Evolutionary conservation across 2,797 vertebrate genomes (phyloP).

Genomic region (Sebastiscus tertius): DNA sequence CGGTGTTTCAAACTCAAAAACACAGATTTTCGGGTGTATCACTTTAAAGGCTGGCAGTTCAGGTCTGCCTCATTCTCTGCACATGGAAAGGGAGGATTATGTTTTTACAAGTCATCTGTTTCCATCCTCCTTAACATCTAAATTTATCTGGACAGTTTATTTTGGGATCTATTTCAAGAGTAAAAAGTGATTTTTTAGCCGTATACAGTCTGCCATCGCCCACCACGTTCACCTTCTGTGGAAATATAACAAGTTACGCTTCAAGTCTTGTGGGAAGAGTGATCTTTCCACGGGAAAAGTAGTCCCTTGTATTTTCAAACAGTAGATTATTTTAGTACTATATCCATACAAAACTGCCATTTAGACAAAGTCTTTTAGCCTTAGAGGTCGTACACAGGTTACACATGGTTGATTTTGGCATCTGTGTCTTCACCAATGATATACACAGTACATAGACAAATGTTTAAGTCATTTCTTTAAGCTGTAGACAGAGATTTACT

Average conservation of each 20-base stretch:
- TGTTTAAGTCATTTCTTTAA: not conserved
- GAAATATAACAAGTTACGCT: constrained; percentile 48
- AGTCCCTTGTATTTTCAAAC: not conserved
- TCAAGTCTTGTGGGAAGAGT: constrained; percentile 23
- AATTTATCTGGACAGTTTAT: constrained; percentile 41
- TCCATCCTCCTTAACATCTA: constrained; percentile 11
- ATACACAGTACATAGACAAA: not conserved
- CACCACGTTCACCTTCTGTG: constrained; percentile 32
- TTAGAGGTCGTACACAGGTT: not conserved
- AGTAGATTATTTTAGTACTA: constrained; percentile 1
- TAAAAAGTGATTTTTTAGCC: not conserved
- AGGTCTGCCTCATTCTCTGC: not conserved
- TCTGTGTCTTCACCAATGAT: not conserved
- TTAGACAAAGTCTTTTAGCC: not conserved
- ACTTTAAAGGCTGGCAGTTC: constrained; percentile 4
- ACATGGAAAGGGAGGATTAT: constrained; percentile 27
- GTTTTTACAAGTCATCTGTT: constrained; percentile 11
- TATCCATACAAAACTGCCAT: not conserved
- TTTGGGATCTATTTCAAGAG: constrained; percentile 42
- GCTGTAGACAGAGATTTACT: not conserved
- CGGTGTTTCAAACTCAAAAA: not conserved
- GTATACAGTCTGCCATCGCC: constrained; percentile 9
- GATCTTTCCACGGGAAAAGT: constrained; percentile 27
- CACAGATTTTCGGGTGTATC: not conserved
- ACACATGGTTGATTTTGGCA: not conserved